Evolutionary conservation across 2,888 invertebrate genomes (phyloP).

Genomic region (Artemia sp.): DNA sequence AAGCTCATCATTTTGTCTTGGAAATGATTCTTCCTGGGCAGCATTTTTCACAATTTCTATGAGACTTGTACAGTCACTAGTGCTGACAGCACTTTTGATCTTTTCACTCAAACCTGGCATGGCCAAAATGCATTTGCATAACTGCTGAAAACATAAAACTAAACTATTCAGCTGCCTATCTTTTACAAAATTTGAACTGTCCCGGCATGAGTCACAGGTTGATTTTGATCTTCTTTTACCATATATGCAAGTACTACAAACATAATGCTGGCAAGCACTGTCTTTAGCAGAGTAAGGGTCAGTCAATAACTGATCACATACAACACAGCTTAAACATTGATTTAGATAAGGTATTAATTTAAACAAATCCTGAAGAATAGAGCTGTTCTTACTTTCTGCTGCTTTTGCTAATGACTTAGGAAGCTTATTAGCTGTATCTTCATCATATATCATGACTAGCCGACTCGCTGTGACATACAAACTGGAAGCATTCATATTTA

Average conservation of each 20-base stretch:
- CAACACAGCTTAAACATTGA: slow-evolving; percentile 71
- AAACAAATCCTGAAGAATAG: slow-evolving; percentile 45
- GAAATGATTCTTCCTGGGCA: slow-evolving; percentile 39
- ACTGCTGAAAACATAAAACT: slow-evolving; percentile 68
- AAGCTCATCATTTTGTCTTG: slow-evolving; percentile 29
- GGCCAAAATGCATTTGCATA: slow-evolving; percentile 57
- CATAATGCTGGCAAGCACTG: slow-evolving; percentile 68
- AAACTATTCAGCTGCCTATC: slow-evolving; percentile 62
- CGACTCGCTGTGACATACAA: slow-evolving; percentile 65
- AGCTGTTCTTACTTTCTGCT: slow-evolving; percentile 42
- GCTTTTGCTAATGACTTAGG: slow-evolving; percentile 30
- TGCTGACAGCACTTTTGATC: slow-evolving; percentile 38
- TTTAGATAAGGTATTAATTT: slow-evolving; percentile 65
- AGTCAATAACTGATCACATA: slow-evolving; percentile 63
- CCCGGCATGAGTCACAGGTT: slow-evolving; percentile 65
- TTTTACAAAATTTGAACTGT: slow-evolving; percentile 61
- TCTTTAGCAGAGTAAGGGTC: slow-evolving; percentile 62
- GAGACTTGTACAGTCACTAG: slow-evolving; percentile 38
- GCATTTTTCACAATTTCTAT: slow-evolving; percentile 62
- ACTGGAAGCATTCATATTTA: slow-evolving; percentile 55
- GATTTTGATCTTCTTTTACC: slow-evolving; percentile 69
- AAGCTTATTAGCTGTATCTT: background rate
- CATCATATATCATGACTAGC: slow-evolving; percentile 40
- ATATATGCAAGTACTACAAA: slow-evolving; percentile 65
- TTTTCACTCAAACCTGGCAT: slow-evolving; percentile 42